Evolutionary conservation across 2,113 vertebrate species (phyloP), one percentile per base, ranked within the genome.

Genomic region (Physeter macrocephalus): DNA sequence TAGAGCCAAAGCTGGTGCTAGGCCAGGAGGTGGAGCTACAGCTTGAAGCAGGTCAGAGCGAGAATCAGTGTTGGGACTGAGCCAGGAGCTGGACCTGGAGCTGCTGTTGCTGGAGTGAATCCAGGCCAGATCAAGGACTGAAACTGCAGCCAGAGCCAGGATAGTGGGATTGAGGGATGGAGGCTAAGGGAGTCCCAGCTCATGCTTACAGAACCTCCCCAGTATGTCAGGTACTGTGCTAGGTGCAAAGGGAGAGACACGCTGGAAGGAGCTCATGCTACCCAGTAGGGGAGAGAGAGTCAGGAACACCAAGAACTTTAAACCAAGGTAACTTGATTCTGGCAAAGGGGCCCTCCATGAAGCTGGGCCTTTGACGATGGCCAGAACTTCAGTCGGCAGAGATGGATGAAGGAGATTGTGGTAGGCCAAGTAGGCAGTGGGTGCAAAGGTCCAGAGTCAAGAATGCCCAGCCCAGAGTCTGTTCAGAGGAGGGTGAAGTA

Each of bases 1-100:
- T 39, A 87, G 83, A 96, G 29, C 61, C 93, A 92, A 92, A 72
- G 66, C 29, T 90, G 34, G 31, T 20, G 41, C 29, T 43, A 93
- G 61, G 46, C 41, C 84, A 89, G 74, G 12, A 71, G 52, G 34
- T 82, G 8, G 39, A 66, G 36, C n/a, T 81, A 62, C 29, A 74
- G 20, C 66, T 91, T 95, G 34, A 92, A 93, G 78, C 57, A 92
- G 57, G 31, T 90, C 83, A 89, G 78, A 87, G 25, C 43, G 83
- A 77, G 88, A 93, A 67, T 31, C 27, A 29, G 69, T 93, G 89
- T 1, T 90, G 43, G 11, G 49, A 46, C 57, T 72, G 66, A 95
- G 67, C 34, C 59, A 90, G 31, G 83, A 82, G 57, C 54, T 14
- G 31, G 49, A 86, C 29, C 34, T 59, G 34, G 54, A 91, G 57